Evolutionary conservation across 2,888 invertebrate genomes (phyloP).

Genomic region (Rhabditoides inermis): DNA sequence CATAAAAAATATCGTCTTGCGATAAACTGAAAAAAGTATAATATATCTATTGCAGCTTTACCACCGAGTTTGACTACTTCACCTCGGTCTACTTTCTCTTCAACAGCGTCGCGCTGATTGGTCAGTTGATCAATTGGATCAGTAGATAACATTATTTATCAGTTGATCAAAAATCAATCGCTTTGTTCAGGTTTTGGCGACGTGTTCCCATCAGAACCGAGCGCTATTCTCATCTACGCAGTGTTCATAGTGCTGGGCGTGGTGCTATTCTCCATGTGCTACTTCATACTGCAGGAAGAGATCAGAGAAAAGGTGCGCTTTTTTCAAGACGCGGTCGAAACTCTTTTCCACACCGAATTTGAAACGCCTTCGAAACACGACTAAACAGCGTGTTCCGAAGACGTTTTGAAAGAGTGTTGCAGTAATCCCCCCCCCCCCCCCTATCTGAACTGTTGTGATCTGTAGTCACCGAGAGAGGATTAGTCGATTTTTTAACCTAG

Average conservation of each 20-base stretch:
- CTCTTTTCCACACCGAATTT: no score
- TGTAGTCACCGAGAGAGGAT: no score
- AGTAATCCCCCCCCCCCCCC: background rate
- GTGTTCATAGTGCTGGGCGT: slow-evolving; percentile 42
- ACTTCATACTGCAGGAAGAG: slow-evolving; percentile 46
- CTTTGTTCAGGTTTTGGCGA: slow-evolving; percentile 46
- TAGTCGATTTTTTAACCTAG: no score
- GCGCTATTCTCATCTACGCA: slow-evolving; percentile 29
- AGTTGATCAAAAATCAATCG: no score
- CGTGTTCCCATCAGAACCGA: slow-evolving; percentile 35
- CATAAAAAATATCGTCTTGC: no score
- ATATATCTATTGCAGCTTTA: no score
- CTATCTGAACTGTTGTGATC: slow-evolving; percentile 16
- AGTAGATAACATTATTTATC: no score
- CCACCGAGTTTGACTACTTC: slow-evolving; percentile 37
- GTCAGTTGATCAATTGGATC: slow-evolving; percentile 17
- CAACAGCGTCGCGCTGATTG: slow-evolving; percentile 42
- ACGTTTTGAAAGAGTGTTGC: background rate
- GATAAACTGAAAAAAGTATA: no score
- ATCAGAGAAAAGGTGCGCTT: slow-evolving; percentile 30
- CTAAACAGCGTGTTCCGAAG: no score
- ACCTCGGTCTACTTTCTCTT: slow-evolving; percentile 43
- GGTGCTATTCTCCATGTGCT: slow-evolving; percentile 47
- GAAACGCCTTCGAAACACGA: no score
- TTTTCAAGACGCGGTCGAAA: background rate